phyloP scores from a whole-genome alignment of 2,888 invertebrate genomes.

The Drosophila peninsularis region DNA sequence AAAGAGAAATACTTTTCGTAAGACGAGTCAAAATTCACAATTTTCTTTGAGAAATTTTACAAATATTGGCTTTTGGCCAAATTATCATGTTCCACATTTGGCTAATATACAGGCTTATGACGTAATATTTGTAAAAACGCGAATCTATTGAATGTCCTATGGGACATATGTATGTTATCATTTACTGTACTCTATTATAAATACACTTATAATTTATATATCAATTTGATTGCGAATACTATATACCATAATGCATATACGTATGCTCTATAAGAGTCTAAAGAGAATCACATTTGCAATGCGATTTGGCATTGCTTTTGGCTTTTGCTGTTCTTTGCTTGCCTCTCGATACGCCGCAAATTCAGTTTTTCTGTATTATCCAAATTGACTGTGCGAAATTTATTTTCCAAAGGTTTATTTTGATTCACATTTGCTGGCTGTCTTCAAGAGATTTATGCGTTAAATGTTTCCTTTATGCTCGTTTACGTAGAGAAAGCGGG shows the following conservation, averaged over 20 bases:
- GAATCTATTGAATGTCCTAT: background rate
- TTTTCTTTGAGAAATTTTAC: slow-evolving; percentile 5
- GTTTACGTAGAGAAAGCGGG: background rate
- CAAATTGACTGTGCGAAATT: slow-evolving; percentile 9
- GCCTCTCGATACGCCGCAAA: slow-evolving; percentile 3
- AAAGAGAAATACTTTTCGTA: background rate
- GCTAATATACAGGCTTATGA: slow-evolving; percentile 37
- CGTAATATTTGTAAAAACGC: slow-evolving; percentile 48
- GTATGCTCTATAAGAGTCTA: slow-evolving; percentile 12
- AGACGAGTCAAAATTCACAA: background rate
- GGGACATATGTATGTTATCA: slow-evolving; percentile 1
- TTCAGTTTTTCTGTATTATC: slow-evolving; percentile 8
- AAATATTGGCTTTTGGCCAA: slow-evolving; percentile 51
- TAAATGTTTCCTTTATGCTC: background rate
- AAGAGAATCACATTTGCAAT: slow-evolving; percentile 55
- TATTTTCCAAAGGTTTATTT: slow-evolving; percentile 25
- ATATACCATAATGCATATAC: slow-evolving; percentile 5
- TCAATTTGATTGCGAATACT: background rate
- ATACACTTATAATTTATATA: background rate
- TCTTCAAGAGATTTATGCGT: slow-evolving; percentile 34
- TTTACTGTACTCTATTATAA: background rate
- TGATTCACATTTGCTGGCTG: slow-evolving; percentile 13
- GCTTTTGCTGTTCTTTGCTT: slow-evolving; percentile 4
- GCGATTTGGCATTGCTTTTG: slow-evolving; percentile 32
- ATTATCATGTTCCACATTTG: slow-evolving; percentile 32